phyloP scores from a whole-genome alignment of 1,140 invertebrate species.

The Hylyphantes graminicola region DNA sequence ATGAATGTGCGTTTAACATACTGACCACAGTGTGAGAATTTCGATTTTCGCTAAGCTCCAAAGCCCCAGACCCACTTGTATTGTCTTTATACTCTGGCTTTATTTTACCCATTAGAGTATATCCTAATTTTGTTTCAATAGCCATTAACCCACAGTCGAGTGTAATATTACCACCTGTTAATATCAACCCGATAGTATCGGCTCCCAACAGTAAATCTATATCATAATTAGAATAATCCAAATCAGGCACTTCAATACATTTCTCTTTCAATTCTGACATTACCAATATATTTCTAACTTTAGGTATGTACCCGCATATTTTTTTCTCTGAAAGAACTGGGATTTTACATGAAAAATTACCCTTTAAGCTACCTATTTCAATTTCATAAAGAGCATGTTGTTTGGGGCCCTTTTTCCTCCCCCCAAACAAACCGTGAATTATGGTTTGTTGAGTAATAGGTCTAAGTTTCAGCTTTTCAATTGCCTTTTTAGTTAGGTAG shows the following conservation, averaged over 20 bases:
- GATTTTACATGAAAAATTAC: not conserved
- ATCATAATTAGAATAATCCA: not conserved
- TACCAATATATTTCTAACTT: not conserved
- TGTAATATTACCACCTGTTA: not conserved
- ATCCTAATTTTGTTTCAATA: not conserved
- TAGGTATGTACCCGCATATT: not conserved
- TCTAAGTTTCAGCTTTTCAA: not conserved
- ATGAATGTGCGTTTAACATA: not conserved
- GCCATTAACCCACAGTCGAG: not conserved
- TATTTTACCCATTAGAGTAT: not conserved
- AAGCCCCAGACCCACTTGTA: not conserved
- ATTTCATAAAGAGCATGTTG: not conserved
- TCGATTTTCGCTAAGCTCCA: not conserved
- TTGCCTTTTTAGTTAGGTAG: not conserved
- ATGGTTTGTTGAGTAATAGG: not conserved
- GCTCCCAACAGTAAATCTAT: not conserved
- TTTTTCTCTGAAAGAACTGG: not conserved
- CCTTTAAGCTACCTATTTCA: not conserved
- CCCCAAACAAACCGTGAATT: not conserved
- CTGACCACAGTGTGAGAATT: no score
- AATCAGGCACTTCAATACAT: not conserved
- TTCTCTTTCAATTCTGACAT: not conserved
- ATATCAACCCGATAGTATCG: not conserved
- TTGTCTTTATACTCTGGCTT: not conserved
- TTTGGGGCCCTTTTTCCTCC: not conserved